Percentiles rank a stretch among this genome's conserved stretches.
Evolutionary conservation across 1,140 invertebrate species (phyloP).

Genomic region (Pogonus chalceus): DNA sequence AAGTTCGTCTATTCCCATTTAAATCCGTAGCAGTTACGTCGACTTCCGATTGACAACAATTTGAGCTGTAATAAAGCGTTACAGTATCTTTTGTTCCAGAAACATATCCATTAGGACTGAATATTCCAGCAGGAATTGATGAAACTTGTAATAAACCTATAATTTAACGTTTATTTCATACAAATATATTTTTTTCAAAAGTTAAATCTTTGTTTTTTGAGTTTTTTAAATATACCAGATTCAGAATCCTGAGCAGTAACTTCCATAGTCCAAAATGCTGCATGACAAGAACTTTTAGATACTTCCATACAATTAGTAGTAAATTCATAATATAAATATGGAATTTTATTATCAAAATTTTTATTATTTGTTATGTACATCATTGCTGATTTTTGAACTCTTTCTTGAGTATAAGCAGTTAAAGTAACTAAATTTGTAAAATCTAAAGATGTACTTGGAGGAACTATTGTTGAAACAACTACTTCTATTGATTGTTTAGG

Average conservation of each 20-base stretch:
- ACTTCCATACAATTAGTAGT: slow-evolving; percentile 40
- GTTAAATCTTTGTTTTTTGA: neutral
- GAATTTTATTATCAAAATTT: slow-evolving; percentile 27
- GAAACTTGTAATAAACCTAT: slow-evolving; percentile 37
- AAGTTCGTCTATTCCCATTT: slow-evolving; percentile 30
- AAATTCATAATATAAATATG: slow-evolving; percentile 35
- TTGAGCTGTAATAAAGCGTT: slow-evolving; percentile 38
- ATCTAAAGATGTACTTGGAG: slow-evolving; percentile 16
- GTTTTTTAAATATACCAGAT: slow-evolving; percentile 30
- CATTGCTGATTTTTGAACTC: slow-evolving; percentile 34
- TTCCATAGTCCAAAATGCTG: slow-evolving; percentile 40
- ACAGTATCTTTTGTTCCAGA: slow-evolving; percentile 38
- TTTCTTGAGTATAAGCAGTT: slow-evolving; percentile 24
- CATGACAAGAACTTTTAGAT: slow-evolving; percentile 32
- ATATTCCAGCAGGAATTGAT: slow-evolving; percentile 35
- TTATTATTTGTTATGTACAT: slow-evolving; percentile 26
- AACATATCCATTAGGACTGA: slow-evolving; percentile 32
- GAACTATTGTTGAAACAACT: slow-evolving; percentile 19
- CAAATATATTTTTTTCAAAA: neutral
- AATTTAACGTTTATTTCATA: neutral
- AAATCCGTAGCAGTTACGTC: slow-evolving; percentile 37
- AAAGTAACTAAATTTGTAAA: slow-evolving; percentile 33
- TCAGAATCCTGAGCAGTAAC: slow-evolving; percentile 36
- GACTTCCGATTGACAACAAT: slow-evolving; percentile 38
- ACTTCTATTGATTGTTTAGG: slow-evolving; percentile 29